Evolutionary conservation across 1,140 invertebrate genomes (phyloP).

Genomic region (Archivesica marissinica): DNA sequence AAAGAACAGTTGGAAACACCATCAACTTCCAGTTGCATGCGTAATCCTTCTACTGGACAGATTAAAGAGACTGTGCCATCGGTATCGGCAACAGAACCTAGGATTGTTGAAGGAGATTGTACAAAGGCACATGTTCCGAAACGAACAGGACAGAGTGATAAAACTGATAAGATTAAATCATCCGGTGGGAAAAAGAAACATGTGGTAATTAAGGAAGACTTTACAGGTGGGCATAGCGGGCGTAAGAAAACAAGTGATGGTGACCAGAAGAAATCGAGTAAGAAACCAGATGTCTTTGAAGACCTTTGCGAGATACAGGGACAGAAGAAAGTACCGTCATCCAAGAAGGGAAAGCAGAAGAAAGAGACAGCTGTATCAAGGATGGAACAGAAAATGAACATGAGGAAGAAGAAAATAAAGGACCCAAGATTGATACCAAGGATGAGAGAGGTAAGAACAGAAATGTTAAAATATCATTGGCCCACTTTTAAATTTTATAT

Average conservation of each 20-base stretch:
- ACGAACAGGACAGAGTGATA: neutral
- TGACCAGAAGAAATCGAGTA: neutral
- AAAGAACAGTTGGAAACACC: no score
- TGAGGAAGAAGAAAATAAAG: slow-evolving; percentile 40
- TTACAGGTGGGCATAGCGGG: neutral
- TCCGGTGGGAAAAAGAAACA: neutral
- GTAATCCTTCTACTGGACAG: no score
- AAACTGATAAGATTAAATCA: neutral
- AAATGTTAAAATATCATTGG: neutral
- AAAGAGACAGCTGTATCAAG: neutral
- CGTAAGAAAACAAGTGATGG: neutral
- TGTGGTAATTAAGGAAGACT: neutral
- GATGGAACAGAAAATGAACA: slow-evolving; percentile 5
- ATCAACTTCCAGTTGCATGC: no score
- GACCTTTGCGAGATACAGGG: neutral
- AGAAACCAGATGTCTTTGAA: neutral
- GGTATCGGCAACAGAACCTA: no score
- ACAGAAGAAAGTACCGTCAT: neutral
- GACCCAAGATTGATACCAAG: slow-evolving; percentile 44
- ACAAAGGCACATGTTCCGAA: neutral
- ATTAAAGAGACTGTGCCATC: no score
- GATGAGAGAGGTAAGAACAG: slow-evolving; percentile 45
- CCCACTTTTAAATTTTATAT: neutral
- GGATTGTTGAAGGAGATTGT: no score
- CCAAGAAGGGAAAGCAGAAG: neutral